Evolutionary conservation across 1,140 invertebrate genomes (phyloP), one percentile per base, ranked within the genome.

Genomic region (Polyergus mexicanus): DNA sequence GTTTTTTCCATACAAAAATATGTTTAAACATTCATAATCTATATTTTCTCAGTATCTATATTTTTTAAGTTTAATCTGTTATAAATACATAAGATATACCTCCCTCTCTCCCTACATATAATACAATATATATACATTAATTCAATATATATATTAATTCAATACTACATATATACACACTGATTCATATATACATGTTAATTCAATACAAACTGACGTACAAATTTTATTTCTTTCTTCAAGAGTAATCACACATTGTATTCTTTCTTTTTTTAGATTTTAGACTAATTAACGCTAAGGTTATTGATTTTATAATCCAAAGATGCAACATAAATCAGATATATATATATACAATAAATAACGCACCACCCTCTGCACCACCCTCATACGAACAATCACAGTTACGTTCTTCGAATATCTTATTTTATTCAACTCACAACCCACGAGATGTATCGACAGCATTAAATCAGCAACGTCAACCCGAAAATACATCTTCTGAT

Each of bases 361-460:
- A 35, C n/a, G n/a, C n/a, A n/a, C n/a, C n/a, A n/a, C n/a, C n/a
- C n/a, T 10, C 3, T 2, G 66, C 85, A 16, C 85, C 85, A 44
- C 85, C 85, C 1, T 83, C 77, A 16, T 86, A 86, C 8, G 11
- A 22, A 4, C 77, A 86, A 13, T 41, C 41, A 10, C 28, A 38
- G 0, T 11, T 32, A 51, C 63, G 11, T 83, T 72, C 65, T 72
- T n/a, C 10, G 16, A 28, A 63, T 38, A 35, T 7, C 19, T 3
- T 5, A 19, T 5, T 32, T 3, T 0, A 28, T 28, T 28, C 44
- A 47, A 0, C 44, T 47, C 11, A 10, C 13, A 8, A 0, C 11
- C 51, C 56, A 86, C 1, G 16, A 35, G 11, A 60, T 32, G 6
- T n/a, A 63, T 51, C 47, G 3, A n/a, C 51, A 58, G 13, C 8